Evolutionary conservation across 2,888 invertebrate species (phyloP).

Genomic region (Tipula helvola): DNA sequence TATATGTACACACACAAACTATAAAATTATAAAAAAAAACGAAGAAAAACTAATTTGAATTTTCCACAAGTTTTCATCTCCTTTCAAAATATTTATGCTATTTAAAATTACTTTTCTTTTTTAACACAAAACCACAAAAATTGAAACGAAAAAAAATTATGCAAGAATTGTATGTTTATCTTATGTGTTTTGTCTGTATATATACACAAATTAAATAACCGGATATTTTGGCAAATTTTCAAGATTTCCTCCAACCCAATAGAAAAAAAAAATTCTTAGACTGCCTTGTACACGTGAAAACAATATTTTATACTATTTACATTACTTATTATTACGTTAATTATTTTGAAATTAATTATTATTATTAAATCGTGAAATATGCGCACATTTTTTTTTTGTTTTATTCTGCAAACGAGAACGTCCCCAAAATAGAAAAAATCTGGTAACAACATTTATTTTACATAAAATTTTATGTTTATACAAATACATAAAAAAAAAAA

Average conservation of each 20-base stretch:
- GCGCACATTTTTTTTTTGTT: background rate
- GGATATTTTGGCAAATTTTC: background rate
- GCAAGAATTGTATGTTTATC: background rate
- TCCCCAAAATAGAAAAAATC: background rate
- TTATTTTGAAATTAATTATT: background rate
- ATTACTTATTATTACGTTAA: background rate
- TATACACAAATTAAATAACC: background rate
- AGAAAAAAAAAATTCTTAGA: background rate
- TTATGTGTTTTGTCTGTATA: background rate
- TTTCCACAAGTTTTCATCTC: constrained; percentile 4
- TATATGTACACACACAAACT: background rate
- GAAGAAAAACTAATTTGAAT: background rate
- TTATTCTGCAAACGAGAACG: background rate
- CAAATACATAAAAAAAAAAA: no score
- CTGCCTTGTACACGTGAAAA: background rate
- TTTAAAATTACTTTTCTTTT: background rate
- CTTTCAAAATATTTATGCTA: constrained; percentile 4
- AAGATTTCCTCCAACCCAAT: background rate
- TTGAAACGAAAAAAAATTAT: background rate
- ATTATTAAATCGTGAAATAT: background rate
- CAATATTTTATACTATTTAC: background rate
- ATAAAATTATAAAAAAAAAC: background rate
- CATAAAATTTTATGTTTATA: background rate
- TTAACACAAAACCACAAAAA: background rate
- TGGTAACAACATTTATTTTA: background rate